Percentiles rank a stretch among this genome's conserved stretches.
These are phyloP conservation scores for Cariama cristata DNA, from an alignment of 2,113 vertebrate species.

Conservation along the genomic window DNA sequence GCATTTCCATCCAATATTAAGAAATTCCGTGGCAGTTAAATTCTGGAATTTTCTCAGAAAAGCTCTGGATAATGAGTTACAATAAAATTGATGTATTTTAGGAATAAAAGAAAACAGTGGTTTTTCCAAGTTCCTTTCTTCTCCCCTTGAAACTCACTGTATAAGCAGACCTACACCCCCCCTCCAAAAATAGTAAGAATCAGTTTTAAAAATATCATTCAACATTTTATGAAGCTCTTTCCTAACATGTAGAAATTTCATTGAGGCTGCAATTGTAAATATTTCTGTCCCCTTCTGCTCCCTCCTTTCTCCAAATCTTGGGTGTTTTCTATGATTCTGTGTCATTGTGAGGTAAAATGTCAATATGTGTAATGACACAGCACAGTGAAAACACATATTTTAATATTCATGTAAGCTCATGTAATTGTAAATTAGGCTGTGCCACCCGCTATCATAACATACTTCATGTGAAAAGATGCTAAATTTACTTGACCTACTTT, in stretches of 20 bases:
- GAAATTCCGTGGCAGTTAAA: background rate
- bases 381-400: slow-evolving; percentile 76
- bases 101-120: background rate
- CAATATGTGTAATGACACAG: slow-evolving; percentile 74
- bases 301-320: slow-evolving; percentile 48
- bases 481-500: slow-evolving; percentile 84
- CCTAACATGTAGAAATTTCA: slow-evolving; percentile 20
- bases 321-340: slow-evolving; percentile 68
- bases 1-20: background rate
- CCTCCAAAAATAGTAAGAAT: background rate
- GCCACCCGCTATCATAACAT: slow-evolving; percentile 73
- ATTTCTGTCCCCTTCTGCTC: slow-evolving; percentile 48
- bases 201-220: slow-evolving; percentile 9
- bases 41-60: background rate
- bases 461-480: slow-evolving; percentile 81
- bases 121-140: background rate
- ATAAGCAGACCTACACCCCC: background rate
- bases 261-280: slow-evolving; percentile 43
- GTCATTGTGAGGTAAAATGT: slow-evolving; percentile 74
- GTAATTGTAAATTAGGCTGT: slow-evolving; percentile 76
- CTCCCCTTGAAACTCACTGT: background rate
- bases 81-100: background rate
- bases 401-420: slow-evolving; percentile 78
- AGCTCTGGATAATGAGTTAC: background rate
- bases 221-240: slow-evolving; percentile 6